Percentiles rank a stretch among this genome's conserved stretches.
These are phyloP conservation scores for Denticeps clupeoides DNA, from an alignment of 2,797 vertebrate genomes.

Conservation along the genomic window DNA sequence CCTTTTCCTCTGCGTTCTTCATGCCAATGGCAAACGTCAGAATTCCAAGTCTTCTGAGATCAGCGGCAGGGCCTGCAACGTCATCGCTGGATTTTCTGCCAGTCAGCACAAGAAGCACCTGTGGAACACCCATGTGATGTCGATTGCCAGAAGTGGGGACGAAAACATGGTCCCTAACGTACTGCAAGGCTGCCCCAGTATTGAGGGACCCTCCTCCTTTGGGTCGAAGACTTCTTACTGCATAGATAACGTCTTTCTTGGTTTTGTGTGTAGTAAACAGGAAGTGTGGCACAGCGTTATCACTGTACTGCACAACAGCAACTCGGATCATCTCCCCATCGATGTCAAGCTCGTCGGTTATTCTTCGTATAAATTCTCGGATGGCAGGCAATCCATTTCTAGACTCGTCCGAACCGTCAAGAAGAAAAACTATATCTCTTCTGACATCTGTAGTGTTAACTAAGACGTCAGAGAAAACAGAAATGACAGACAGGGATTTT, in stretches of 20 bases:
- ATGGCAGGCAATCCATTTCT: slow-evolving; percentile 56
- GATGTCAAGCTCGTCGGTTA: slow-evolving; percentile 49
- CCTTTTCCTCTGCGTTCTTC: slow-evolving; percentile 30
- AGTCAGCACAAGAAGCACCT: slow-evolving; percentile 25
- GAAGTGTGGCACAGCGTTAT: slow-evolving; percentile 46
- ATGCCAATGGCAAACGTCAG: slow-evolving; percentile 31
- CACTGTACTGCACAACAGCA: slow-evolving; percentile 53
- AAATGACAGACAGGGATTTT: no score
- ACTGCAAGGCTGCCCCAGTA: slow-evolving; percentile 53
- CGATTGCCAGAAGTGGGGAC: slow-evolving; percentile 20
- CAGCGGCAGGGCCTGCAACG: slow-evolving; percentile 19
- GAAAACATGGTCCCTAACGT: slow-evolving; percentile 49
- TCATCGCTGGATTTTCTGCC: slow-evolving; percentile 23
- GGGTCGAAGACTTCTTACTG: slow-evolving; percentile 50
- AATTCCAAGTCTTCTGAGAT: slow-evolving; percentile 56
- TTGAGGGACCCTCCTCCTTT: slow-evolving; percentile 55
- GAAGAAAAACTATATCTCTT: slow-evolving; percentile 61
- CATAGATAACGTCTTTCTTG: slow-evolving; percentile 50
- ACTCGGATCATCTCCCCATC: slow-evolving; percentile 46
- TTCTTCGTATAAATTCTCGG: slow-evolving; percentile 57
- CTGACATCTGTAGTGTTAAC: slow-evolving; percentile 43
- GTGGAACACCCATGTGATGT: slow-evolving; percentile 19
- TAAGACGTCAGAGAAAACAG: slow-evolving; percentile 36
- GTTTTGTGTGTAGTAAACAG: slow-evolving; percentile 47
- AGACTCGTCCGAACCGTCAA: slow-evolving; percentile 59